A percentile compares a stretch with the other conserved stretches of the same genome.
These are phyloP conservation scores for Maniola hyperantus DNA, from an alignment of 2,888 invertebrate species.

Conservation along the genomic window DNA sequence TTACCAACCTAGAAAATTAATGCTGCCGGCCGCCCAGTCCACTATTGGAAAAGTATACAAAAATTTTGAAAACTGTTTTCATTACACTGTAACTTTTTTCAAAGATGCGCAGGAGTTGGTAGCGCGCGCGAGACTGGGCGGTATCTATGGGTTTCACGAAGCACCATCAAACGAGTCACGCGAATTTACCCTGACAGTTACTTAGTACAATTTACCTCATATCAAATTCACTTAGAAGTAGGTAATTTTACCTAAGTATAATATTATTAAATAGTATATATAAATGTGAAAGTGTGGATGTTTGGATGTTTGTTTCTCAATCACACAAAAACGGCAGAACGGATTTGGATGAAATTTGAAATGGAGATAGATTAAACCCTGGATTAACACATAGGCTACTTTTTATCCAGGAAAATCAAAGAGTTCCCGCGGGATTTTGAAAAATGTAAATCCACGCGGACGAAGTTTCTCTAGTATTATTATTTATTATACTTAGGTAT, in stretches of 20 bases:
- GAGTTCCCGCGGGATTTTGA: too few species aligned
- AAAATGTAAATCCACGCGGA: too few species aligned
- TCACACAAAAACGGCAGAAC: too few species aligned
- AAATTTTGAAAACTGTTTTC: neutral
- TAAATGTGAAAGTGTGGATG: too few species aligned
- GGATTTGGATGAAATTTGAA: too few species aligned
- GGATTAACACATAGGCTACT: too few species aligned
- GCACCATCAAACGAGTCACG: constrained; percentile 24
- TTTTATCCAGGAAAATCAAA: too few species aligned
- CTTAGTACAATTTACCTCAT: constrained; percentile 10
- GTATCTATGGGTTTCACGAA: constrained; percentile 24
- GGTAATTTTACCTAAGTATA: neutral
- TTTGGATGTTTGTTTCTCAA: too few species aligned
- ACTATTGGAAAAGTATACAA: neutral
- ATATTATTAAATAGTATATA: too few species aligned
- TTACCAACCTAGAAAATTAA: neutral
- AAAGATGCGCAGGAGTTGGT: constrained; percentile 35
- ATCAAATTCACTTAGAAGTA: constrained; percentile 7
- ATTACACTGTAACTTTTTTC: neutral
- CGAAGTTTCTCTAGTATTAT: too few species aligned
- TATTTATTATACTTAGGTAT: too few species aligned
- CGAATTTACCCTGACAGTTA: constrained; percentile 18
- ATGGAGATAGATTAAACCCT: too few species aligned
- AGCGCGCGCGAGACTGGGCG: constrained; percentile 33
- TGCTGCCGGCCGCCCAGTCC: neutral